Evolutionary conservation across 1,140 invertebrate genomes (phyloP).

Genomic region (Coelopa frigida): DNA sequence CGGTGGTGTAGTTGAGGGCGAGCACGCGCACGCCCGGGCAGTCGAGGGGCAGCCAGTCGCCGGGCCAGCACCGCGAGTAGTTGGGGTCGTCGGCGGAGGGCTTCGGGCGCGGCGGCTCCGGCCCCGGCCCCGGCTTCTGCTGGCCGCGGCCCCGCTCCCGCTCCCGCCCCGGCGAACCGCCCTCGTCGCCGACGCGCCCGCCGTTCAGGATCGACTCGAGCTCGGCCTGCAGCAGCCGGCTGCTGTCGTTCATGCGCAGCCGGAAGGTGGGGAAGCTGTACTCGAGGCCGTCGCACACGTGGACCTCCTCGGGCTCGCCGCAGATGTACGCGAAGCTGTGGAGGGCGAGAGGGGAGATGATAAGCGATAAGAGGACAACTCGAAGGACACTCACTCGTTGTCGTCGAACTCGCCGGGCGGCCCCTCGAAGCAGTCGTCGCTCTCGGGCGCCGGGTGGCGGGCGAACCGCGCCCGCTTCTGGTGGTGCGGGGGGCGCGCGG

Average conservation of each 20-base stretch:
- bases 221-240: constrained; percentile 20
- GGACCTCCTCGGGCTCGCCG: constrained; percentile 29
- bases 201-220: constrained; percentile 27
- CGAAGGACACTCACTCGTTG: neutral
- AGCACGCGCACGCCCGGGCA: constrained; percentile 59
- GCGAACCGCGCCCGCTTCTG: constrained; percentile 34
- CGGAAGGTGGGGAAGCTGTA: constrained; percentile 42
- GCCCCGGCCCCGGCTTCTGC: neutral
- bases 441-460: constrained; percentile 8
- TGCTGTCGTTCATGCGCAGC: constrained; percentile 33
- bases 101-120: constrained; percentile 15
- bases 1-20: constrained; percentile 63
- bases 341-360: neutral
- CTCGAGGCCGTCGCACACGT: constrained; percentile 37
- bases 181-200: neutral
- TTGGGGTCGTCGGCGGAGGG: constrained; percentile 34
- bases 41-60: constrained; percentile 60
- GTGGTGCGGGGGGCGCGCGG: constrained; percentile 28
- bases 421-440: neutral
- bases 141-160: neutral
- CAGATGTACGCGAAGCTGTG: constrained; percentile 30
- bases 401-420: constrained; percentile 5
- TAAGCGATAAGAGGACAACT: neutral
- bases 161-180: neutral
- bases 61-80: constrained; percentile 59